phyloP scores from a whole-genome alignment of 2,888 invertebrate genomes.

The Limnephilus marmoratus region DNA sequence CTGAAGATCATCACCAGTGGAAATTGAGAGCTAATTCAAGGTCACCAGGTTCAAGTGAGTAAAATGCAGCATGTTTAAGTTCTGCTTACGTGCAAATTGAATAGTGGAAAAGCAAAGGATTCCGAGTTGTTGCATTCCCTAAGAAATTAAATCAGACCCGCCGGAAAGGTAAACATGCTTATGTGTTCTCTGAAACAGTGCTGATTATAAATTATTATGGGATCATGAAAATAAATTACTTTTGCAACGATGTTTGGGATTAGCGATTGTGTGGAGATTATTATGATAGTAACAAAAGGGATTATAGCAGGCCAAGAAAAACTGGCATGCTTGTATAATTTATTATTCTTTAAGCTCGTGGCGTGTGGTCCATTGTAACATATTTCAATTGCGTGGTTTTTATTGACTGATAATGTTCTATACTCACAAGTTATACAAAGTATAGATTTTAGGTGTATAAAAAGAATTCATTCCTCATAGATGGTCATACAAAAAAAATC shows the following conservation, averaged over 20 bases:
- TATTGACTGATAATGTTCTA: not conserved
- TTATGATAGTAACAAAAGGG: not conserved
- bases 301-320: not conserved
- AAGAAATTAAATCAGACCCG: not conserved
- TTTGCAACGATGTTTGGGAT: not conserved
- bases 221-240: not conserved
- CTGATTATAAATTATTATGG: not conserved
- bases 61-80: conserved; percentile 2
- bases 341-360: not conserved
- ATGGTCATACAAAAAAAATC: too few species aligned
- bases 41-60: not conserved
- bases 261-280: not conserved
- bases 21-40: conserved; percentile 2
- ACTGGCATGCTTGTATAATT: not conserved
- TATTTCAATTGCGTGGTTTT: not conserved
- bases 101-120: not conserved
- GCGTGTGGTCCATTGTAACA: not conserved
- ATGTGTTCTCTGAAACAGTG: not conserved
- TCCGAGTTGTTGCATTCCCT: not conserved
- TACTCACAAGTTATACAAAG: too few species aligned
- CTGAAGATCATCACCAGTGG: not conserved
- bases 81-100: not conserved
- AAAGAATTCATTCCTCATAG: too few species aligned
- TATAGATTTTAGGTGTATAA: too few species aligned
- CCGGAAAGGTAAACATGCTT: not conserved